Base-by-base conservation (phyloP, 2,113 vertebrate species). In the Ascaphus truei region DNA sequence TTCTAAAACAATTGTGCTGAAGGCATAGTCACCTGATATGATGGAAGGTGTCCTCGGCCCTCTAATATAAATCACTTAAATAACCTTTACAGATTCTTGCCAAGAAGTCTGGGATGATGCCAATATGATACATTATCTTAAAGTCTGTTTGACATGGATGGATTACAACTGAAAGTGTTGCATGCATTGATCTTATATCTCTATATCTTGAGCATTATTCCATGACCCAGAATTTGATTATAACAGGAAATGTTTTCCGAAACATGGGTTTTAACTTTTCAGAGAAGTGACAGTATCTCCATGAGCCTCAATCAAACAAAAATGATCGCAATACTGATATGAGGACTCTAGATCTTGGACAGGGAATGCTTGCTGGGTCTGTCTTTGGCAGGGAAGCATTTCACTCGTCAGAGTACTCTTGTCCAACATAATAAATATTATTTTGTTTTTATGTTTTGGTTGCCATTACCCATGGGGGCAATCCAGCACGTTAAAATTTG, bases 121-220 rank as follows among this genome's bases (percentile, higher is more conserved):
- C 67, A 71, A 51, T 61, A 71, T 61, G 67, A 71, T 71, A 71
- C 67, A 71, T 71, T 57, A 71, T 71, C 36, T 71, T 59, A 71
- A 61, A 71, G 56, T 61, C 67, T 60, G 45, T 61, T 61, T 71
- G 67, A 57, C 67, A 61, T 71, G 67, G 67, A 71, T 71, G 67
- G 67, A 71, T 71, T 61, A 57, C 61, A 56, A 71, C 67, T 61
- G 67, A 59, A 71, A 71, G 67, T 71, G 67, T 60, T 41, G 67
- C 51, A 71, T 59, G 56, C 45, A 71, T 71, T 71, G 67, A 71
- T 71, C 67, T 71, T 60, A 68, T 68, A 71, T 71, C 67, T 71
- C 57, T 71, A 61, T 61, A 71, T 61, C 57, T 71, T 59, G 10
- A 52, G 43, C 67, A 71, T 71, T 71, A 71, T 71, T 71, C 57